These are phyloP conservation scores for Cyphomyrus plagiostoma DNA, from an alignment of 2,113 vertebrate species.

Conservation along the genomic window DNA sequence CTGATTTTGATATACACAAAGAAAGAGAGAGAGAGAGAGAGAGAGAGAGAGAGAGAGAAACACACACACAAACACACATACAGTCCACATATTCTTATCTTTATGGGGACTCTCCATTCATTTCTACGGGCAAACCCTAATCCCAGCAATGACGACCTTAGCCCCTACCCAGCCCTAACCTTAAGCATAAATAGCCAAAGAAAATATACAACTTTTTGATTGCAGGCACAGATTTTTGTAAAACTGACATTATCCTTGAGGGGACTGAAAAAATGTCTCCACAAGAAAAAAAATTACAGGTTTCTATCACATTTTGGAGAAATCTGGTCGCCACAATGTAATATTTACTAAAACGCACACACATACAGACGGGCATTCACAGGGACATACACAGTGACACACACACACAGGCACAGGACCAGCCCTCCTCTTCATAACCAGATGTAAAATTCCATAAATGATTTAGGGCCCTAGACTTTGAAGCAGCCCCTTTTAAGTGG, in stretches of 20 bases:
- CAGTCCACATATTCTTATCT: background rate
- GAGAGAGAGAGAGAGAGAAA: too few relatives aligned
- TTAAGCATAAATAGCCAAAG: background rate
- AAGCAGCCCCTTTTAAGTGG: background rate
- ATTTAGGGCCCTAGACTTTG: background rate
- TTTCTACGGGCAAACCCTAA: background rate
- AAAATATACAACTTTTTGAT: background rate
- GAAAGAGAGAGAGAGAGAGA: background rate
- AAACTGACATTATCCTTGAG: background rate
- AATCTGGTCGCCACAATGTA: too few relatives aligned
- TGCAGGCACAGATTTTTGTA: background rate
- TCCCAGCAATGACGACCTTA: background rate
- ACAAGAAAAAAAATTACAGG: background rate
- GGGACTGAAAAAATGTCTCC: background rate
- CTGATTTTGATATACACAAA: background rate
- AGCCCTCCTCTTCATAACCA: background rate
- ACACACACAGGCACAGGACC: background rate
- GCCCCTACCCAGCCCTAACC: background rate
- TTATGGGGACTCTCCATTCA: background rate
- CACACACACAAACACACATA: background rate
- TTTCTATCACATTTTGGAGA: background rate
- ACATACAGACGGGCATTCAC: background rate
- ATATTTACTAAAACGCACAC: too few relatives aligned
- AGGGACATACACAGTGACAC: background rate
- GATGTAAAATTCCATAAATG: slow-evolving; percentile 3